Conservation (phyloP, 2,797 vertebrate species). For the Iguana delicatissima region DNA sequence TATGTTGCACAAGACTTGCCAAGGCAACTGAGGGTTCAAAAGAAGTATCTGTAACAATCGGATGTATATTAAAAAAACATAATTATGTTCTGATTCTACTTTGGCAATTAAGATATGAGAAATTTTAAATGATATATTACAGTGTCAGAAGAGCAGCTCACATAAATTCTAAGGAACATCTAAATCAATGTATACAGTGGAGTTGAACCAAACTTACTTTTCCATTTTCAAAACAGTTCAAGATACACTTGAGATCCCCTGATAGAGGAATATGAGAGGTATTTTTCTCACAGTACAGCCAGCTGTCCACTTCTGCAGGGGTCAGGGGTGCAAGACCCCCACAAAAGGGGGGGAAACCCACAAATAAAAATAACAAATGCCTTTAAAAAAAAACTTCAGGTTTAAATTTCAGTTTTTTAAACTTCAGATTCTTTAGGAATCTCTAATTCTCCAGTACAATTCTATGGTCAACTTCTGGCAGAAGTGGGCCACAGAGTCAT, state of each 20-base stretch:
- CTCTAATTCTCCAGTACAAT: no score
- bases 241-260: neutral
- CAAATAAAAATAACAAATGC: no score
- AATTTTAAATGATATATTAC: neutral
- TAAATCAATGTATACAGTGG: neutral
- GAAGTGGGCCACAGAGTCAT: no score
- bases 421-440: no score
- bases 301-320: no score
- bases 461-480: no score
- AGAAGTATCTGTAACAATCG: constrained; percentile 84
- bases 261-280: neutral
- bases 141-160: neutral
- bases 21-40: constrained; percentile 96
- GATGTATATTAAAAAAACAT: neutral
- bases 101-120: neutral
- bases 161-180: neutral
- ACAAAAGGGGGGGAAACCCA: no score
- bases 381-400: no score
- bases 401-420: no score
- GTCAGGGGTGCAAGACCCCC: no score
- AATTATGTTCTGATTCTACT: neutral
- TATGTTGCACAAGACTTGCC: constrained; percentile 97
- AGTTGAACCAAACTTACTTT: neutral
- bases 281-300: neutral
- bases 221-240: neutral